A percentile compares a stretch with the other conserved stretches of the same genome.
Conservation (phyloP, 1,140 invertebrate genomes). For the Meloidogyne chitwoodi region DNA sequence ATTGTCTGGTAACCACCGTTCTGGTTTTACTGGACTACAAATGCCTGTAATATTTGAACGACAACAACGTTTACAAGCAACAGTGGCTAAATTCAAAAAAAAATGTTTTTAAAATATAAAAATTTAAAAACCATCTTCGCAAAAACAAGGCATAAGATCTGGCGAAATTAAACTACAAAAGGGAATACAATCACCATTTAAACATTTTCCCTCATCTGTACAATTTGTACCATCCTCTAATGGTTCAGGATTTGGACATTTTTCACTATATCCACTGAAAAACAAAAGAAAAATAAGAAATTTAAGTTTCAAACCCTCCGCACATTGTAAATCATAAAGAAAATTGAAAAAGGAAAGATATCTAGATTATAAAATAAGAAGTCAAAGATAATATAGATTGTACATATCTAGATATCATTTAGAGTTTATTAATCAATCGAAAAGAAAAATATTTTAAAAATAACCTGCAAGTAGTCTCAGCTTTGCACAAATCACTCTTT, state of each 20-base stretch:
- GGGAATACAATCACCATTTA: constrained; percentile 34
- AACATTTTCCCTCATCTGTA: constrained; percentile 40
- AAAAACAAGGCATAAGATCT: constrained; percentile 33
- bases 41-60: constrained; percentile 13
- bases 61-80: constrained; percentile 36
- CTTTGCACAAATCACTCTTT: constrained; percentile 37
- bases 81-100: constrained; percentile 17
- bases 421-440: not conserved
- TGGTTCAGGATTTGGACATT: constrained; percentile 37
- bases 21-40: constrained; percentile 24
- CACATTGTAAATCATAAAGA: too few species aligned
- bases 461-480: constrained; percentile 38
- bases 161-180: constrained; percentile 30
- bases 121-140: constrained; percentile 35
- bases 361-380: too few species aligned
- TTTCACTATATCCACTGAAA: constrained; percentile 38
- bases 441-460: not conserved
- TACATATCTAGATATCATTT: too few species aligned
- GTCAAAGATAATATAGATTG: too few species aligned
- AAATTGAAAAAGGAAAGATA: not conserved
- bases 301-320: not conserved
- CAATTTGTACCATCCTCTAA: constrained; percentile 34
- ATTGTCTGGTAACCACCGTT: constrained; percentile 32
- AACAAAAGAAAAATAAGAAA: constrained; percentile 2
- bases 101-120: not conserved